Conservation (phyloP, 2,888 invertebrate species). For the Griposia aprilina region DNA sequence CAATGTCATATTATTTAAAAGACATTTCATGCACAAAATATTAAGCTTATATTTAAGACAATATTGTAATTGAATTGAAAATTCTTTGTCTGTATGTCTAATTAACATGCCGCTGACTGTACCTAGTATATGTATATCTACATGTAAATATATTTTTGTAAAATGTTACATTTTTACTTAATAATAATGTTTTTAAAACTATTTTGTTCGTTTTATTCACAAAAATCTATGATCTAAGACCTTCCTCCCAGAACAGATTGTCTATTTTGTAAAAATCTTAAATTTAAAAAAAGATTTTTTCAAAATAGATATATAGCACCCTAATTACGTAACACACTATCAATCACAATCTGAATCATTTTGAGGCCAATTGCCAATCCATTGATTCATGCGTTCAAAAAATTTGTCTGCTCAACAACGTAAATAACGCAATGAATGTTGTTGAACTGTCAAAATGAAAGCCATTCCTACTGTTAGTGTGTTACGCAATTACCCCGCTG, state of each 20-base stretch:
- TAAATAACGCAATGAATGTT: too few relatives aligned
- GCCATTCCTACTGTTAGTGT: too few relatives aligned
- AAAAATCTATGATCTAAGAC: neutral
- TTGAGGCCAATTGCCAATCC: too few relatives aligned
- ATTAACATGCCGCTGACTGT: constrained; percentile 69
- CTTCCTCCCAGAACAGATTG: neutral
- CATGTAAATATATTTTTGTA: constrained; percentile 90
- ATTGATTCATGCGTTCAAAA: too few relatives aligned
- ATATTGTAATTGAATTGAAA: constrained; percentile 58
- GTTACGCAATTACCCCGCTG: too few relatives aligned
- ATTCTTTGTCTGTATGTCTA: constrained; percentile 64
- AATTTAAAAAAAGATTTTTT: too few relatives aligned
- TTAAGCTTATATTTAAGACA: constrained; percentile 37
- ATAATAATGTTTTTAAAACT: constrained; percentile 88
- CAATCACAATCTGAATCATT: too few relatives aligned
- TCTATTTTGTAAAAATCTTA: neutral
- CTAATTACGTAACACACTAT: too few relatives aligned
- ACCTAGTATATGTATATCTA: constrained; percentile 71
- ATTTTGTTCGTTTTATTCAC: constrained; percentile 65
- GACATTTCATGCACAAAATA: constrained; percentile 55
- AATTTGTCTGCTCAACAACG: too few relatives aligned
- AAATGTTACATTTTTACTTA: constrained; percentile 89
- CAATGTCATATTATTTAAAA: constrained; percentile 25
- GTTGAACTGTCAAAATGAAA: too few relatives aligned
- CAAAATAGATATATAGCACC: too few relatives aligned